A percentile compares a stretch with the other conserved stretches of the same genome.
These are phyloP conservation scores for Phragmatobia fuliginosa DNA, from an alignment of 2,888 invertebrate genomes.

Conservation along the genomic window DNA sequence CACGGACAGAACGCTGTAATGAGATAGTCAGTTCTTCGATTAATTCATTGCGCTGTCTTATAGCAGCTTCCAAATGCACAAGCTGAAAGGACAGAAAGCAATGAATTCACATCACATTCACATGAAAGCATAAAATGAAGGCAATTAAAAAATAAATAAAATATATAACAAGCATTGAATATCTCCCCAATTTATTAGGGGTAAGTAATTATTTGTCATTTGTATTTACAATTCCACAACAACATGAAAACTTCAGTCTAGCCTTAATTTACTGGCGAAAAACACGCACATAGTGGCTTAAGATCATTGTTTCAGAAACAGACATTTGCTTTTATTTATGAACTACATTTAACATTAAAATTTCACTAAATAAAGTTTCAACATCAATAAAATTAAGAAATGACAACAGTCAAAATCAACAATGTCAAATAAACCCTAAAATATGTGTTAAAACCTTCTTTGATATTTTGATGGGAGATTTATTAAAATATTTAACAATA, in stretches of 20 bases:
- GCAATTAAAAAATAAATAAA: background rate
- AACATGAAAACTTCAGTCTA: background rate
- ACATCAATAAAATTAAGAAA: background rate
- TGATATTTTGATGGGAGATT: background rate
- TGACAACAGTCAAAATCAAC: conserved; percentile 1
- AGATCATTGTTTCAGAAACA: conserved; percentile 9
- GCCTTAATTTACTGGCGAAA: background rate
- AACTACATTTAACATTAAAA: background rate
- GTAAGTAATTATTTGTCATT: background rate
- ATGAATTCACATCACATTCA: conserved; percentile 60
- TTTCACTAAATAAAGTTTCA: background rate
- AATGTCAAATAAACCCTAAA: conserved; percentile 1
- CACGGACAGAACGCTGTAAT: conserved; percentile 88
- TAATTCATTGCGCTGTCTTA: conserved; percentile 89
- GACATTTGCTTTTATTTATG: conserved; percentile 3
- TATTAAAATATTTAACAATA: background rate
- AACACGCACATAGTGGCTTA: conserved; percentile 23
- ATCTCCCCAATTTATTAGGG: background rate
- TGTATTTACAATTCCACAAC: background rate
- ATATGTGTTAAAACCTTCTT: conserved; percentile 2
- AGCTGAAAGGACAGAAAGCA: conserved; percentile 88
- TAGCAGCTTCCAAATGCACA: conserved; percentile 90
- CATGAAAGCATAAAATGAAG: conserved; percentile 46
- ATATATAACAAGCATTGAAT: conserved; percentile 2
- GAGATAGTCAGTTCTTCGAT: conserved; percentile 91